Conservation (phyloP, 2,888 invertebrate genomes). For the Sarcophaga rosellei region DNA sequence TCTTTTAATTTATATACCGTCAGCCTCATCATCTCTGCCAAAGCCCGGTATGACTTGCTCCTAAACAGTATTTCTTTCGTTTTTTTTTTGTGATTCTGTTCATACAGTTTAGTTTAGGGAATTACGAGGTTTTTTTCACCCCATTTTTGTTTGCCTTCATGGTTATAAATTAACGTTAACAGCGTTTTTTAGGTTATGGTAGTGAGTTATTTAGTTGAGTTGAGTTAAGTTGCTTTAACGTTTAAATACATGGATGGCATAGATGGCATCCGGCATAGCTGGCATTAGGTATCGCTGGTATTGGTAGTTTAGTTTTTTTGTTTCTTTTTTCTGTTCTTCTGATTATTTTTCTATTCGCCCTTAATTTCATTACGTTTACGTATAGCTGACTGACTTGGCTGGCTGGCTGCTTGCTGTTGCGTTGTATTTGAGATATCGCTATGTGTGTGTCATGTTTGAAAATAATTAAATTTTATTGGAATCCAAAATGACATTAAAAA, state of each 20-base stretch:
- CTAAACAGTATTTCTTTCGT: neutral
- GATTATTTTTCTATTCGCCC: neutral
- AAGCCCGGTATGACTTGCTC: neutral
- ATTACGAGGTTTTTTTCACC: neutral
- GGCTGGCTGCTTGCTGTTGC: neutral
- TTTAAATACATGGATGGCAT: neutral
- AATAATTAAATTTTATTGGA: constrained; percentile 69
- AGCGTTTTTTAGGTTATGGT: constrained; percentile 29
- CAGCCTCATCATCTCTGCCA: constrained; percentile 23
- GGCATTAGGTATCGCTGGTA: too few species aligned
- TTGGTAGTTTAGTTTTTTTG: too few species aligned
- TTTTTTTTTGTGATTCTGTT: neutral
- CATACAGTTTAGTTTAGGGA: constrained; percentile 20
- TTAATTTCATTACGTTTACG: neutral
- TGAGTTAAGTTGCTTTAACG: neutral
- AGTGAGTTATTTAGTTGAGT: constrained; percentile 6
- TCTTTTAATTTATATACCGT: neutral
- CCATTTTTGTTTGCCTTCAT: constrained; percentile 30
- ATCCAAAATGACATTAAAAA: constrained; percentile 62
- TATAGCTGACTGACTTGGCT: neutral
- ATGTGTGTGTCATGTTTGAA: constrained; percentile 35
- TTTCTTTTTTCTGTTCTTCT: neutral
- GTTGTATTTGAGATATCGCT: neutral
- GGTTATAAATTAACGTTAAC: constrained; percentile 65
- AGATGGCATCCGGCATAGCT: too few species aligned